Evolutionary conservation across 2,888 invertebrate species (phyloP).

Genomic region (Rhaphigaster nebulosa): DNA sequence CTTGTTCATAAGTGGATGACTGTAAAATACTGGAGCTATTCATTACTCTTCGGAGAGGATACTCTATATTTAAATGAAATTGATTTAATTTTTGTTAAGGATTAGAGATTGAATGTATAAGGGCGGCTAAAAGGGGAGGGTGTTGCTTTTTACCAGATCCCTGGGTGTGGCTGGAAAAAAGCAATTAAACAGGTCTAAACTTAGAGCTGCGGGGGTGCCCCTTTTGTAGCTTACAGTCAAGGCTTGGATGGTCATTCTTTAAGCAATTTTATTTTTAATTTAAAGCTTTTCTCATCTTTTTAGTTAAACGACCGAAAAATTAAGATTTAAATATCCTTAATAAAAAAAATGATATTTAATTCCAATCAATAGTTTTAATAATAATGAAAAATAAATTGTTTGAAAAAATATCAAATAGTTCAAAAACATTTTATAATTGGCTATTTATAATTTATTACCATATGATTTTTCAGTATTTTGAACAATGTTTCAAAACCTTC

Average conservation of each 20-base stretch:
- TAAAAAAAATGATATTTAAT: no score
- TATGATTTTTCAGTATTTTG: no score
- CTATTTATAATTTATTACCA: no score
- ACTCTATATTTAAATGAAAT: background rate
- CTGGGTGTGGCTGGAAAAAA: slow-evolving; percentile 25
- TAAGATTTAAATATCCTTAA: background rate
- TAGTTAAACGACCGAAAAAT: background rate
- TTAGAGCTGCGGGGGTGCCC: slow-evolving; percentile 33
- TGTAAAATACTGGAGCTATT: no score
- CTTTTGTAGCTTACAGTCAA: background rate
- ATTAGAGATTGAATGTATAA: background rate
- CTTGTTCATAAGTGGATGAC: no score
- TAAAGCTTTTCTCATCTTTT: background rate
- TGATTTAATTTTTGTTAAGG: background rate
- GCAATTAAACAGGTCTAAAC: slow-evolving; percentile 46
- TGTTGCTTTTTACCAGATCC: background rate
- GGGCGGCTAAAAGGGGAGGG: no score
- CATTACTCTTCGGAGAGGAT: no score
- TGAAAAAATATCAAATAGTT: no score
- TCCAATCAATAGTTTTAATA: no score
- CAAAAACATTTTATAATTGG: no score
- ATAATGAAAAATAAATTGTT: no score
- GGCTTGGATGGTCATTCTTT: background rate
- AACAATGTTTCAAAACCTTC: no score
- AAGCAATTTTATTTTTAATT: background rate